Evolutionary conservation across 2,797 vertebrate genomes (phyloP).

Genomic region (Chaenodraco wilsoni): DNA sequence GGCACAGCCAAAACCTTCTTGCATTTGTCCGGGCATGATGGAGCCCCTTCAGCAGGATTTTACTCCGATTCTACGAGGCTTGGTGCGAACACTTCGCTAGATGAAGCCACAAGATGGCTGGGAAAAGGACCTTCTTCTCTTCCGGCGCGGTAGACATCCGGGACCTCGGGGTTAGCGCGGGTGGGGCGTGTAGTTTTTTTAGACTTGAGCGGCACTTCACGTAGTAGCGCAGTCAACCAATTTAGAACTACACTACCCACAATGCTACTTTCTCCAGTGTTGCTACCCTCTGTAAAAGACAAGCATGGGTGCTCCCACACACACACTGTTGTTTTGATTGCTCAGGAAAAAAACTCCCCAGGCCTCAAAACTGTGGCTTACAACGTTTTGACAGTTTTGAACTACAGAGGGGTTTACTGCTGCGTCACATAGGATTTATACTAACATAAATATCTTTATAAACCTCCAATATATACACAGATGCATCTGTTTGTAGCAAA

Average conservation of each 20-base stretch:
- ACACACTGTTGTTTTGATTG: constrained; percentile 5
- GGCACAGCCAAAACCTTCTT: constrained; percentile 98
- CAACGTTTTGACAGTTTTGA: not conserved
- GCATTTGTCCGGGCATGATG: constrained; percentile 99
- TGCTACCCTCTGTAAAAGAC: constrained; percentile 7
- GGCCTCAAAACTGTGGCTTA: not conserved
- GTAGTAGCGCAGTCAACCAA: accelerated
- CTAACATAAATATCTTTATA: accelerated
- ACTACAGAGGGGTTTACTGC: not conserved
- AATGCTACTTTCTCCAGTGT: constrained; percentile 14
- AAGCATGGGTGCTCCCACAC: constrained; percentile 42
- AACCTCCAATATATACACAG: not conserved
- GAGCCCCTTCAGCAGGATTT: constrained; percentile 96
- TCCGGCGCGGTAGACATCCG: constrained; percentile 96
- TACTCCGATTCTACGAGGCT: constrained; percentile 97
- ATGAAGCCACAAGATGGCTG: constrained; percentile 98
- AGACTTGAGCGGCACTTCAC: accelerated
- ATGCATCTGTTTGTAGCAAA: constrained; percentile 1
- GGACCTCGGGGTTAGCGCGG: constrained; percentile 78
- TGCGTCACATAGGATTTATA: not conserved
- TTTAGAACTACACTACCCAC: constrained; percentile 65
- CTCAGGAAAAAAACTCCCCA: not conserved
- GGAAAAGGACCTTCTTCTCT: constrained; percentile 95
- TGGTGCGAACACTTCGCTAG: constrained; percentile 91
- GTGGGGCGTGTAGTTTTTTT: constrained; percentile 85